Evolutionary conservation across 2,113 vertebrate species (phyloP), one percentile per base, ranked within the genome.

Genomic region (Pluvialis apricaria): DNA sequence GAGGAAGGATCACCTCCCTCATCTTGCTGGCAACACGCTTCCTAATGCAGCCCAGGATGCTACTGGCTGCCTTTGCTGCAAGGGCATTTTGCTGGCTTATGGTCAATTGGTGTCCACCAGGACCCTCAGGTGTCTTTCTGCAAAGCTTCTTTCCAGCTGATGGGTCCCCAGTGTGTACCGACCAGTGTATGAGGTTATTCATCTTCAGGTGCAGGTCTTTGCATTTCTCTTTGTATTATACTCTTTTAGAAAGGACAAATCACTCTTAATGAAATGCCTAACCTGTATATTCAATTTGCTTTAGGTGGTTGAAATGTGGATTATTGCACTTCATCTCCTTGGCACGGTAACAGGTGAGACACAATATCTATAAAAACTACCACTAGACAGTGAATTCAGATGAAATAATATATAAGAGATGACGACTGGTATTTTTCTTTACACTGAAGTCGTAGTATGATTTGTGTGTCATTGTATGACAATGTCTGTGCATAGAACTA

Each of bases 301-400:
- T 91, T 93, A 97, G 95, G 91, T 96, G 82, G 6, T 28, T 86
- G 92, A 93, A 86, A 77, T 75, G 7, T 96, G 92, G 94, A 94
- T 94, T 80, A 28, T 62, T 81, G 89, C 79, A 40, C 85, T 96
- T 94, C 95, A 44, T 64, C 94, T 97, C 82, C 94, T 97, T 69
- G 84, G 82, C 51, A 51, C 42, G 55, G 64, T 36, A 91, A 89
- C 92, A 97, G 97, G 97, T 97, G 55, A 97, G 97, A 91, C 36
- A 60, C 45, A 36, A 2, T 57, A 51, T 66, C 58, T 73, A 66
- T 78, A 62, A 82, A 77, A 49, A 44, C 51, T 86, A 36, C 13
- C 38, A 44, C 22, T 49, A 73, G 29, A 42, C 69, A 4, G 12
- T 52, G 20, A 79, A 77, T 77, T 85, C 45, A 68, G 38, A 47